Evolutionary conservation across 2,888 invertebrate genomes (phyloP).

Genomic region (Machimus rusticus): DNA sequence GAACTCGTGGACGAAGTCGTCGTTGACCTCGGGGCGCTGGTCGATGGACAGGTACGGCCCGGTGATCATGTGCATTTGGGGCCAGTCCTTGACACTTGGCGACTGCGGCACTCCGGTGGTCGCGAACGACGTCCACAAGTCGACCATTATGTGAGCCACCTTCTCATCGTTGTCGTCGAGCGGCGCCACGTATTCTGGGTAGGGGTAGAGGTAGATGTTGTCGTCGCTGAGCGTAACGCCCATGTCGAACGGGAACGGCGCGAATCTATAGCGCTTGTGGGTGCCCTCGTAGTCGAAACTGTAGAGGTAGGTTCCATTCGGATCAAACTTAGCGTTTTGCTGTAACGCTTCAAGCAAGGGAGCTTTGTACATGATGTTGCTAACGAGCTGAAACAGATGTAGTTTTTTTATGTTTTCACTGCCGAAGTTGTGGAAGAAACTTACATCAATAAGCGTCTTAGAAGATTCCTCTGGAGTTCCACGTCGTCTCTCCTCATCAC

Average conservation of each 20-base stretch:
- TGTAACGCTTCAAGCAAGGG: slow-evolving; percentile 57
- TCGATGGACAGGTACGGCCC: slow-evolving; percentile 60
- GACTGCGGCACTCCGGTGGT: slow-evolving; percentile 54
- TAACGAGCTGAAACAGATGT: slow-evolving; percentile 52
- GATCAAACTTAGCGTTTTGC: slow-evolving; percentile 50
- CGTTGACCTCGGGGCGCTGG: slow-evolving; percentile 53
- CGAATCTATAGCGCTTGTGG: slow-evolving; percentile 59
- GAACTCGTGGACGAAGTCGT: slow-evolving; percentile 60
- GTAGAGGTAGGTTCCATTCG: slow-evolving; percentile 62
- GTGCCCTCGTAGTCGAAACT: slow-evolving; percentile 64
- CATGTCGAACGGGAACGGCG: slow-evolving; percentile 61
- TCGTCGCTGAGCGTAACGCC: slow-evolving; percentile 70
- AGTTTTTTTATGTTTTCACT: background rate
- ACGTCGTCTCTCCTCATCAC: background rate
- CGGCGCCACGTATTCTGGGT: slow-evolving; percentile 56
- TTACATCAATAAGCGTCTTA: slow-evolving; percentile 5
- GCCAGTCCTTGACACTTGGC: slow-evolving; percentile 53
- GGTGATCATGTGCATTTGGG: slow-evolving; percentile 54
- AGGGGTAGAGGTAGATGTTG: slow-evolving; percentile 67
- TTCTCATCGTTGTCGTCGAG: slow-evolving; percentile 58
- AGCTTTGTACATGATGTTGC: slow-evolving; percentile 57
- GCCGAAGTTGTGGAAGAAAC: background rate
- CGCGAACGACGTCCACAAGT: slow-evolving; percentile 61
- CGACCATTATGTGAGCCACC: slow-evolving; percentile 62
- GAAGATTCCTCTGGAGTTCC: background rate